Evolutionary conservation across 53 echinoderm and acorn worm genomes (phyloP), one percentile per base, ranked within the genome.

Genomic region (Stichopus horrens): DNA sequence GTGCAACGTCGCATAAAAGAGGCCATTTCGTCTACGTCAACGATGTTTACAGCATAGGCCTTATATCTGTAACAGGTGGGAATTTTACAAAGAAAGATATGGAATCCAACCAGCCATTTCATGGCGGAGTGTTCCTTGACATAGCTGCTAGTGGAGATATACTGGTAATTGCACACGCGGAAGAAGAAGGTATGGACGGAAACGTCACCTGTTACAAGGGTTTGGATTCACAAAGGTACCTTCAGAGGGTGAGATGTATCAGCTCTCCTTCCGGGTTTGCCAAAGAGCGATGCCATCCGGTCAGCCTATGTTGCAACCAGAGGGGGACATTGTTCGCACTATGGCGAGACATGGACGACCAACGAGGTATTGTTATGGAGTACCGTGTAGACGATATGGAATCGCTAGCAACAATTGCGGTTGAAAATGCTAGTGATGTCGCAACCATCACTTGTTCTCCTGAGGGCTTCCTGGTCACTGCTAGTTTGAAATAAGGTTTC

Each of bases 281-380:
- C 13, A 37, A 2, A 37, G 52, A 53, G 10, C 14, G 13, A 54
- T 37, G 63, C 83, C 22, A 51, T 23, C 83, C 83, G 63, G 14
- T n/a, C 19, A 83, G 83, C 13, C 18, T 83, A 16, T 83, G 83
- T 11, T 83, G 63, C 59, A 21, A 83, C 21, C 21, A 60, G 8
- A 83, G 37, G 1, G 83, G 37, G 9, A 20, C 7, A 11, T 23
- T 83, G 22, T 83, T 83, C 23, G 83, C 21, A 7, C 22, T 83
- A 57, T 83, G 83, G 83, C 55, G 65, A 37, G 83, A 83, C 83
- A 19, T 13, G 59, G 59, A 83, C 37, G n/a, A 59, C 37, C n/a
- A 9, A 6, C 60, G 22, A 57, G 83, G 83, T 58, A 63, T 22
- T 8, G 37, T 83, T 37, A 6, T 83, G 10, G 83, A 83, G 63